Evolutionary conservation across 2,797 vertebrate genomes (phyloP).

Genomic region (Parambassis ranga): DNA sequence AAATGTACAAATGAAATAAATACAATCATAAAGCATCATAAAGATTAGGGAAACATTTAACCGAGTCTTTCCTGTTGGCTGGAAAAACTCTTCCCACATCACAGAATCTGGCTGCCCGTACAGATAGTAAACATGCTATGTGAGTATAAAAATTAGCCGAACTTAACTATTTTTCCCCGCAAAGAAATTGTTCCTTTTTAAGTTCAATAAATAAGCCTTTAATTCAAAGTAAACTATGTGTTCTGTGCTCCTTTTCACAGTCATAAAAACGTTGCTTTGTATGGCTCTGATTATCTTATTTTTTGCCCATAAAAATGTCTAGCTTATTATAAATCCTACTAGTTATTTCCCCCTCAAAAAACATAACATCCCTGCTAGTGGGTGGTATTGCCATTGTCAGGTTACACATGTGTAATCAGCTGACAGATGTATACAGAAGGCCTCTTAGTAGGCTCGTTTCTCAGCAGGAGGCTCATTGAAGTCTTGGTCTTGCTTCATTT

Average conservation of each 20-base stretch:
- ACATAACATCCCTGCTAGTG: slow-evolving; percentile 31
- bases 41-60: background rate
- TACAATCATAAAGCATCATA: no score
- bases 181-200: slow-evolving; percentile 8
- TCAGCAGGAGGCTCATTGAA: slow-evolving; percentile 67
- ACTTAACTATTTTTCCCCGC: background rate
- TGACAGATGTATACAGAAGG: slow-evolving; percentile 55
- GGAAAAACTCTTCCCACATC: background rate
- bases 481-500: slow-evolving; percentile 74
- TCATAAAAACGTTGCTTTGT: slow-evolving; percentile 10
- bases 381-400: slow-evolving; percentile 55
- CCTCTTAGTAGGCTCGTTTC: slow-evolving; percentile 50
- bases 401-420: slow-evolving; percentile 57
- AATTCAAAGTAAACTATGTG: background rate
- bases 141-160: background rate
- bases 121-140: background rate
- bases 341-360: slow-evolving; percentile 16
- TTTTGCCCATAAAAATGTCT: slow-evolving; percentile 11
- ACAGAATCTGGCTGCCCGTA: background rate
- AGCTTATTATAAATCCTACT: slow-evolving; percentile 14
- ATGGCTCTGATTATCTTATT: slow-evolving; percentile 18
- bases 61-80: background rate
- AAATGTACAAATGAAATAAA: no score
- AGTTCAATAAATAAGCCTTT: slow-evolving; percentile 5
- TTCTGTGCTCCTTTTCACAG: slow-evolving; percentile 1